phyloP scores from a whole-genome alignment of 1,140 invertebrate species.

The Euschistus heros region DNA sequence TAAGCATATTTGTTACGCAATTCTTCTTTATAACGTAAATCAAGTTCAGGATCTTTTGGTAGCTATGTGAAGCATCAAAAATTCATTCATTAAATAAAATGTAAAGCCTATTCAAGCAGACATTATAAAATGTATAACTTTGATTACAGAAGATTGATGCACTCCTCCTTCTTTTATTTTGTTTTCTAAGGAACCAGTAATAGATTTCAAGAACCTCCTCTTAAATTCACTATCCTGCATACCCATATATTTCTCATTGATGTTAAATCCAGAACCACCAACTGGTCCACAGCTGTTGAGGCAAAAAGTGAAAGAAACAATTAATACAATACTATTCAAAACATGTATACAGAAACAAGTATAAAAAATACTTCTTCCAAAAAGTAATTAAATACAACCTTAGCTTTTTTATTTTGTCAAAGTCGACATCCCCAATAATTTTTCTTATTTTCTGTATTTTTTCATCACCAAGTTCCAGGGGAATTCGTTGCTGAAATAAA shows the following conservation, averaged over 20 bases:
- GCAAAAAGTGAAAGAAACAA: background rate
- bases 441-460: background rate
- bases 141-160: background rate
- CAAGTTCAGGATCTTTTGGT: slow-evolving; percentile 27
- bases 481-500: background rate
- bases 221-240: slow-evolving; percentile 34
- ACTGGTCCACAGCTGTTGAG: background rate
- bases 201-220: slow-evolving; percentile 31
- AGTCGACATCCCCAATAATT: background rate
- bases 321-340: background rate
- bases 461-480: background rate
- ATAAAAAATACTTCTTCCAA: background rate
- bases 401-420: background rate
- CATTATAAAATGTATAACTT: background rate
- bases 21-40: slow-evolving; percentile 30
- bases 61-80: slow-evolving; percentile 17
- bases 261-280: background rate
- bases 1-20: slow-evolving; percentile 27
- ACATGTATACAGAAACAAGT: background rate
- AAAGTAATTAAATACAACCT: background rate
- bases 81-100: slow-evolving; percentile 8
- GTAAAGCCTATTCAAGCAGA: background rate
- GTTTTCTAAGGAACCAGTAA: slow-evolving; percentile 32
- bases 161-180: slow-evolving; percentile 27
- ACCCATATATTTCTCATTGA: slow-evolving; percentile 30